Evolutionary conservation across 2,888 invertebrate genomes (phyloP).

Genomic region (Meta bourneti): DNA sequence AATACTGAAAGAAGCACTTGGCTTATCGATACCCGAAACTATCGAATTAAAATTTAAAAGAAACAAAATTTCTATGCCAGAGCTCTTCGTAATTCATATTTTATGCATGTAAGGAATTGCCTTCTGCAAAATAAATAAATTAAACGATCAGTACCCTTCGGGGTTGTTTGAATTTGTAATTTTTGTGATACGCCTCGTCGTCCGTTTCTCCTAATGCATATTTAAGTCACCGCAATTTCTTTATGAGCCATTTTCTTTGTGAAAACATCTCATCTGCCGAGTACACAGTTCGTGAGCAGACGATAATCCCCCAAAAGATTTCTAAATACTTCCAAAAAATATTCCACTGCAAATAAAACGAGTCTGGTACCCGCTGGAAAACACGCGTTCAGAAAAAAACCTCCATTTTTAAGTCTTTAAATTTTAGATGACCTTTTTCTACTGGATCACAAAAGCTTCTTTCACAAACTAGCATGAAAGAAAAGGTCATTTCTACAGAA

Average conservation of each 20-base stretch:
- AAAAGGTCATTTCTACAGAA: slow-evolving; percentile 32
- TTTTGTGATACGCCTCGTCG: neutral
- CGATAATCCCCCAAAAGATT: slow-evolving; percentile 49
- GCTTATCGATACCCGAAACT: too few species aligned
- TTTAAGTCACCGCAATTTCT: slow-evolving; percentile 19
- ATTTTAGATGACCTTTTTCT: slow-evolving; percentile 54
- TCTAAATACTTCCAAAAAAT: slow-evolving; percentile 16
- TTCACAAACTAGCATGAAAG: slow-evolving; percentile 1
- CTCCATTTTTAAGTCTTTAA: slow-evolving; percentile 41
- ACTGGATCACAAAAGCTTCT: neutral
- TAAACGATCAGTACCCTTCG: neutral
- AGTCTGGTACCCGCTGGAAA: slow-evolving; percentile 5
- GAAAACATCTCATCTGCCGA: neutral
- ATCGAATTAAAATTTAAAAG: too few species aligned
- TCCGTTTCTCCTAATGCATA: neutral
- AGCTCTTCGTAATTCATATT: neutral
- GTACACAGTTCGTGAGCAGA: neutral
- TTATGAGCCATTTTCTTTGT: slow-evolving; percentile 9
- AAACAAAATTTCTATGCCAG: too few species aligned
- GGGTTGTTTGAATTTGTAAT: slow-evolving; percentile 14
- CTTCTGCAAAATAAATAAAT: slow-evolving; percentile 15
- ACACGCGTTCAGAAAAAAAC: slow-evolving; percentile 22
- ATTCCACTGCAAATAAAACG: slow-evolving; percentile 27
- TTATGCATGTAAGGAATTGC: slow-evolving; percentile 22
- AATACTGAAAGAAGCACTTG: too few species aligned